phyloP scores from a whole-genome alignment of 2,113 vertebrate genomes.

The Hipposideros armiger region DNA sequence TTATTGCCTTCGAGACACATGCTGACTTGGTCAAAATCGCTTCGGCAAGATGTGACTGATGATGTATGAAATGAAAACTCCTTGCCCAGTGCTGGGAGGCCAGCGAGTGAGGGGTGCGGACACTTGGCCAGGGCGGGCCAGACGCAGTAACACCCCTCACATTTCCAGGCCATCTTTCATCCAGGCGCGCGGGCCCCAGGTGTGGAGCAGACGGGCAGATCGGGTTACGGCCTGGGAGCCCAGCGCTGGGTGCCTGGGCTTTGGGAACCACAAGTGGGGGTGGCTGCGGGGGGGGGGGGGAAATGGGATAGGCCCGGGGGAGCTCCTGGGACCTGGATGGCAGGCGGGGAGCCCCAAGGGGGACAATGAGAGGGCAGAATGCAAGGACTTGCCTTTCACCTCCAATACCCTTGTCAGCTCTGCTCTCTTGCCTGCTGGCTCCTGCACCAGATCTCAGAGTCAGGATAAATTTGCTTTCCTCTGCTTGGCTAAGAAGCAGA shows the following conservation, averaged over 20 bases:
- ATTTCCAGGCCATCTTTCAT: slow-evolving; percentile 62
- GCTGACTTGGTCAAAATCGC: slow-evolving; percentile 67
- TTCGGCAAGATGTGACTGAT: slow-evolving; percentile 55
- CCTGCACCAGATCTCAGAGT: neutral
- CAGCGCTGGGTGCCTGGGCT: neutral
- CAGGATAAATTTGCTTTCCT: neutral
- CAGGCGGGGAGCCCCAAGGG: neutral
- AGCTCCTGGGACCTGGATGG: neutral
- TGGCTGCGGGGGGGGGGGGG: slow-evolving; percentile 8
- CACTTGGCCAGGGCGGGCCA: neutral
- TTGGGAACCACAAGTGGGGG: neutral
- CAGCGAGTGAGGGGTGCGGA: neutral
- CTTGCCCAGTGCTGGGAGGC: neutral
- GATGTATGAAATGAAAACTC: slow-evolving; percentile 55
- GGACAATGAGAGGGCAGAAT: neutral
- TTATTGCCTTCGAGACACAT: slow-evolving; percentile 70
- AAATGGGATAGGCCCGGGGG: slow-evolving; percentile 45
- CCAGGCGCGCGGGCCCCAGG: slow-evolving; percentile 32
- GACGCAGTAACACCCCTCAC: slow-evolving; percentile 24
- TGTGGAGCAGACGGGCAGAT: slow-evolving; percentile 70
- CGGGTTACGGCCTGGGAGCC: slow-evolving; percentile 46
- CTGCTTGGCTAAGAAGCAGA: neutral
- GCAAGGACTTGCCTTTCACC: neutral
- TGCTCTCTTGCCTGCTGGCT: fast-evolving
- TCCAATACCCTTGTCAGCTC: fast-evolving